Evolutionary conservation across 2,888 invertebrate species (phyloP), one percentile per base, ranked within the genome.

Genomic region (Notodromas monacha): DNA sequence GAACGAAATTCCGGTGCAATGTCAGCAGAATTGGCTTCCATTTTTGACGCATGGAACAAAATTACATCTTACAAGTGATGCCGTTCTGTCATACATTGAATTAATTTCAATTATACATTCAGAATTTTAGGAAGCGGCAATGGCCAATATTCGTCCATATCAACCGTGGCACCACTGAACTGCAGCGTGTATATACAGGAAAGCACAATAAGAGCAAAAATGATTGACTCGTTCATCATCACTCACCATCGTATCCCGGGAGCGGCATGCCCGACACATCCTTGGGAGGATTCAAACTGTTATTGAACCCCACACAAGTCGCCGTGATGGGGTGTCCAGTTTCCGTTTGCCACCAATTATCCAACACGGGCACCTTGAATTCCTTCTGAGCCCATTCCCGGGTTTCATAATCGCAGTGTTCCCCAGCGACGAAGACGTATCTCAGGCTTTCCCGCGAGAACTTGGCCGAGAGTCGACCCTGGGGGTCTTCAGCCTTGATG

Each of bases 291-390:
- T 58, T 56, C 10, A 43, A 36, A 1, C 61, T 52, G 26, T 68
- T 62, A 0, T 62, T 65, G 26, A 73, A 61, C 1, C 76, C 81
- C 5, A 70, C 44, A 43, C 74, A 74, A 0, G 69, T 64, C 0
- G 76, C 68, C 0, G 79, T 74, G 33, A 86, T 70, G 0, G 79
- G 66, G 35, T 76, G 74, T 0, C 84, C 84, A 0, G 76, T 72
- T 51, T 86, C 86, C 2, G 86, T 84, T 54, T 86, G 86, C 84
- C 86, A 86, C 81, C 81, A 86, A 48, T 86, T 73, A 47, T 86
- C 84, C 31, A 79, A 47, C 3, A 77, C 58, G 0, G 73, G 70
- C 5, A 65, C 66, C 33, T 63, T 56, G 42, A 74, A 68, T 4
- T 54, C 54, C 34, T 57, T 57, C 42, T 64, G 61, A 4, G 66